phyloP scores from a whole-genome alignment of 2,797 vertebrate genomes.

The Acestrorhynchus altus region DNA sequence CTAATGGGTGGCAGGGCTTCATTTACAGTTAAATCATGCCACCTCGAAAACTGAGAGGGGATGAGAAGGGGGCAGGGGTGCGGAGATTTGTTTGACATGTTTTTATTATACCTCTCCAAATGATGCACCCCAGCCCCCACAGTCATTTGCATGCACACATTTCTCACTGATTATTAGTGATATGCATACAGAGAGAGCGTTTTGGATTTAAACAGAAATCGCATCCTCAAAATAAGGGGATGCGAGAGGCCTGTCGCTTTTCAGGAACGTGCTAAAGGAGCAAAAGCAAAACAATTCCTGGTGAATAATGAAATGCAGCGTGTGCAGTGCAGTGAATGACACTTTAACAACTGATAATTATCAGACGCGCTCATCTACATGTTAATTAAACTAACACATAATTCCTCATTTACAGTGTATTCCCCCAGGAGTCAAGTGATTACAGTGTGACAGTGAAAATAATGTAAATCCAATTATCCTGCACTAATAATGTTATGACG shows the following conservation, averaged over 20 bases:
- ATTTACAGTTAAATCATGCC: slow-evolving; percentile 64
- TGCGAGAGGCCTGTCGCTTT: slow-evolving; percentile 5
- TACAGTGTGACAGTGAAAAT: slow-evolving; percentile 37
- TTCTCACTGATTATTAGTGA: slow-evolving; percentile 49
- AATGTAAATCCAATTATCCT: slow-evolving; percentile 48
- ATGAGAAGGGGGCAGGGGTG: slow-evolving; percentile 42
- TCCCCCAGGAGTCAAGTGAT: slow-evolving; percentile 26
- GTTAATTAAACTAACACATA: slow-evolving; percentile 44
- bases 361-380: slow-evolving; percentile 34
- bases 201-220: slow-evolving; percentile 29
- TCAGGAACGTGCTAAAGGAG: neutral
- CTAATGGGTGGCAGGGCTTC: slow-evolving; percentile 56
- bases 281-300: neutral
- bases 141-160: slow-evolving; percentile 43
- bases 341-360: slow-evolving; percentile 30
- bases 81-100: slow-evolving; percentile 60
- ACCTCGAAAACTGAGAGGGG: slow-evolving; percentile 56
- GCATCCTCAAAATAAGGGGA: neutral
- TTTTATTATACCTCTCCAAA: slow-evolving; percentile 60
- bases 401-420: slow-evolving; percentile 45
- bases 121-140: slow-evolving; percentile 29
- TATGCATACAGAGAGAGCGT: slow-evolving; percentile 39
- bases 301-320: slow-evolving; percentile 1
- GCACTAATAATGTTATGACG: slow-evolving; percentile 37
- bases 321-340: neutral